Evolutionary conservation across 2,888 invertebrate species (phyloP).

Genomic region (Rhingia campestris): DNA sequence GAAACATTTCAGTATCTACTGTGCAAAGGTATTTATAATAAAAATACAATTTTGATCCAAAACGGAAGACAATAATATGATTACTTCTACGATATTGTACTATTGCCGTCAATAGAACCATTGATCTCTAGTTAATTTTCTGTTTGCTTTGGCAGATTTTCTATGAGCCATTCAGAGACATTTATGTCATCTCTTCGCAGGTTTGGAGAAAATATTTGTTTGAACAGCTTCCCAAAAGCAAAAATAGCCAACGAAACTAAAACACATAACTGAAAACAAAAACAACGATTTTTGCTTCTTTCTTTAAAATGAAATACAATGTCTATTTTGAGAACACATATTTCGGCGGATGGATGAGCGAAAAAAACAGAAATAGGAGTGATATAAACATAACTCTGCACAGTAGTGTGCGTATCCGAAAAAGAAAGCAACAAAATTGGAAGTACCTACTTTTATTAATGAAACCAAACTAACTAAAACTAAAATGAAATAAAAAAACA

Average conservation of each 20-base stretch:
- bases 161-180: constrained; percentile 38
- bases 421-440: constrained; percentile 10
- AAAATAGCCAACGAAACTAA: constrained; percentile 53
- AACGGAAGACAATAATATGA: constrained; percentile 30
- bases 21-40: background rate
- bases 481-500: constrained; percentile 57
- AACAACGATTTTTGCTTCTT: constrained; percentile 39
- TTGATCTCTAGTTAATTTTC: background rate
- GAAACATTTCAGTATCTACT: constrained; percentile 5
- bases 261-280: constrained; percentile 21
- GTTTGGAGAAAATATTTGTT: constrained; percentile 59
- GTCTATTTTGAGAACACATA: constrained; percentile 65
- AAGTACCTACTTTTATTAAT: constrained; percentile 24
- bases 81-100: constrained; percentile 34
- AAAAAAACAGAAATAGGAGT: constrained; percentile 69
- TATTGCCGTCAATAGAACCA: constrained; percentile 13
- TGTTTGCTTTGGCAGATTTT: constrained; percentile 24
- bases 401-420: constrained; percentile 17
- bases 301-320: constrained; percentile 22
- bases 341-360: constrained; percentile 42
- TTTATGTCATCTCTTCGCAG: constrained; percentile 33
- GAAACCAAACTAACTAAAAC: constrained; percentile 42
- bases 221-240: constrained; percentile 37
- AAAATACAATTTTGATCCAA: constrained; percentile 4
- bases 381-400: constrained; percentile 50